Evolutionary conservation across 2,113 vertebrate genomes (phyloP), one percentile per base, ranked within the genome.

Genomic region (Corythaeola cristata): DNA sequence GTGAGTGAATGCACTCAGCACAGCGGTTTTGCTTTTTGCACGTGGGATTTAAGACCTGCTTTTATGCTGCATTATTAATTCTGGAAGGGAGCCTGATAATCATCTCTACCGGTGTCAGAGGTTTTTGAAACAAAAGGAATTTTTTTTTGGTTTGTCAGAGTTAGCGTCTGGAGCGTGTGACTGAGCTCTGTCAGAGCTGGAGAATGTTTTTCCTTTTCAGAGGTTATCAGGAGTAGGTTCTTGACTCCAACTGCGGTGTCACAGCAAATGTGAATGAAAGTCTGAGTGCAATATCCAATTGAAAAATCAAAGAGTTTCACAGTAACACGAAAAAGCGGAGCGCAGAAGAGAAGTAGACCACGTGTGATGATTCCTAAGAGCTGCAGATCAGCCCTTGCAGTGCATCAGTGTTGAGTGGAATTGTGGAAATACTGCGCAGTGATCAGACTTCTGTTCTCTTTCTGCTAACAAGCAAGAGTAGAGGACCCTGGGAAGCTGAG

Each of bases 271-370:
- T 3, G n/a, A 52, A 6, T 41, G 60, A 27, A 56, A 69, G 21
- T 24, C 37, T 6, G 1, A 56, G 81, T 26, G n/a, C n/a, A n/a
- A 1, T 9, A 26, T 26, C 30, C 35, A 32, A 1, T 4, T 44
- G 62, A 26, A 18, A 58, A 59, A 18, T 3, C 6, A 15, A 52
- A 6, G 4, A 21, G 30, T 58, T 58, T n/a, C 33, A 5, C 4
- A 32, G 21, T 18, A 41, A 35, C 52, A 15, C 18, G 23, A 49
- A 13, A 18, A 22, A 28, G 13, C 44, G 37, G n/a, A 55, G 37
- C 68, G 69, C 5, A 22, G 89, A 35, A 30, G 58, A 73, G 41
- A 4, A n/a, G 35, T 33, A 63, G 39, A 16, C 13, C 4, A 2
- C 0, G 22, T 53, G 13, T 35, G 66, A 23, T 33, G 18, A 27